Conservation (phyloP, 2,113 vertebrate species). For the Leptosomus discolor region DNA sequence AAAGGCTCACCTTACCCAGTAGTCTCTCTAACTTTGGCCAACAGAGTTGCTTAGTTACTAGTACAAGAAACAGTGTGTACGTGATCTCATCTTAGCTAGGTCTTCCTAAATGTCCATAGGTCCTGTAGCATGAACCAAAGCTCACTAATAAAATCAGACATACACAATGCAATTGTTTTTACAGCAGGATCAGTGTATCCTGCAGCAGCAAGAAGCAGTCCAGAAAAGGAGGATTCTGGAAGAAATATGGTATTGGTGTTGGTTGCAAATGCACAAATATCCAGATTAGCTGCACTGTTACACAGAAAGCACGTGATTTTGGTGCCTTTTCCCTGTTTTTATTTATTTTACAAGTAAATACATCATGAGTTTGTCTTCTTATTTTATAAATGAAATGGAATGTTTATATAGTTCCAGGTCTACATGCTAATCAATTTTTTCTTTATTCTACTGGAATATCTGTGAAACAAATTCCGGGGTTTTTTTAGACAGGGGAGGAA, state of each 20-base stretch:
- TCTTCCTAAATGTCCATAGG: neutral
- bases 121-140: neutral
- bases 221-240: neutral
- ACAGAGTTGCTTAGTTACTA: neutral
- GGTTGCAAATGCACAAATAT: neutral
- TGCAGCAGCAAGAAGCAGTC: neutral
- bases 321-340: neutral
- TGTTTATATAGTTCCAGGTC: neutral
- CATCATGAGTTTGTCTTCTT: neutral
- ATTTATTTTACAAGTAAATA: conserved; percentile 6
- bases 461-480: neutral
- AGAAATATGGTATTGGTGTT: neutral
- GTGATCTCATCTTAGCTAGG: neutral
- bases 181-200: neutral
- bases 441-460: neutral
- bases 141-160: neutral
- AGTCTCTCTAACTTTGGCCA: neutral
- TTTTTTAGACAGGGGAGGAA: neutral
- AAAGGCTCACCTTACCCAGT: neutral
- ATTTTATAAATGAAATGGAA: conserved; percentile 38
- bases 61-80: neutral
- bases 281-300: neutral
- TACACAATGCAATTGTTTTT: neutral
- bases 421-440: neutral
- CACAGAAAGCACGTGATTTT: neutral